phyloP scores from a whole-genome alignment of 2,888 invertebrate genomes.

The Didymodactylos carnosus region DNA sequence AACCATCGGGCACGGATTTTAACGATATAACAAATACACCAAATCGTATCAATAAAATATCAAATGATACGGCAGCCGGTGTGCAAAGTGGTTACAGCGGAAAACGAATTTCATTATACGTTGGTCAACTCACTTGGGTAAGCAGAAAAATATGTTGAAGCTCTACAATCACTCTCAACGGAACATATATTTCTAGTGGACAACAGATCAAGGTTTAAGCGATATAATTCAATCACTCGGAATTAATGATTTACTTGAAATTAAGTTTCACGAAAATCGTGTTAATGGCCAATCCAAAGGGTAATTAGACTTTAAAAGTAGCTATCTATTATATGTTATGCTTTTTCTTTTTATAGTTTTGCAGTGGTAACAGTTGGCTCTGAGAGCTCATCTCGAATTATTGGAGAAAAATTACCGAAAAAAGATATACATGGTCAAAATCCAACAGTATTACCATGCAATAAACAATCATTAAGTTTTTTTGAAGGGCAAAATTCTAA shows the following conservation, averaged over 20 bases:
- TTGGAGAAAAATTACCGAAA: slow-evolving; percentile 79
- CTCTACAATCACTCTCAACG: neutral
- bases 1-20: neutral
- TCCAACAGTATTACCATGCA: slow-evolving; percentile 79
- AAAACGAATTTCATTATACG: slow-evolving; percentile 6
- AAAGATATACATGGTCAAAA: slow-evolving; percentile 83
- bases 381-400: slow-evolving; percentile 63
- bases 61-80: neutral
- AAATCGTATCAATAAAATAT: neutral
- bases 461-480: slow-evolving; percentile 59
- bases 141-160: neutral
- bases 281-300: slow-evolving; percentile 96
- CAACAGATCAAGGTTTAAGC: slow-evolving; percentile 81
- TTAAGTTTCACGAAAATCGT: slow-evolving; percentile 96
- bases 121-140: slow-evolving; percentile 10
- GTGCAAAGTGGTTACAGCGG: neutral
- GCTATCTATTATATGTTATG: neutral
- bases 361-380: slow-evolving; percentile 83
- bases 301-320: slow-evolving; percentile 21
- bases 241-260: slow-evolving; percentile 77
- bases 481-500: slow-evolving; percentile 35
- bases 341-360: slow-evolving; percentile 43
- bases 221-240: slow-evolving; percentile 64
- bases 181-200: slow-evolving; percentile 51
- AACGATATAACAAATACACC: neutral